These are phyloP conservation scores for Drosophila ochracea DNA, from an alignment of 2,888 invertebrate species.

Conservation along the genomic window DNA sequence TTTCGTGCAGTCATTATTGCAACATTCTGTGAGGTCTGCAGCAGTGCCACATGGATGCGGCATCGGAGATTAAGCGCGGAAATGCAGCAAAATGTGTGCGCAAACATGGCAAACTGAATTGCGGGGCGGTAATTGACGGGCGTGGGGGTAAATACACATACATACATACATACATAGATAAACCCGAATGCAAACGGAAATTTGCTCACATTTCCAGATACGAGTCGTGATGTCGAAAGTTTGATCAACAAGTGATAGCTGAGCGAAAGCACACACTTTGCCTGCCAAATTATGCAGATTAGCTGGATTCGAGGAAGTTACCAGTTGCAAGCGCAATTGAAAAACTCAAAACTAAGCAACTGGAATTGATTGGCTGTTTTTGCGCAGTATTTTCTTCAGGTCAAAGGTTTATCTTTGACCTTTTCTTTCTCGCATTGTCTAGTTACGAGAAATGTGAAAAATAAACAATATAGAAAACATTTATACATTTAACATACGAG, in stretches of 20 bases:
- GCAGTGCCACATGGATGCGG: constrained; percentile 32
- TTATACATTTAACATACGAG: background rate
- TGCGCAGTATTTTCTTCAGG: background rate
- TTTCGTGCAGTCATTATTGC: constrained; percentile 65
- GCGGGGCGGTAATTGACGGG: background rate
- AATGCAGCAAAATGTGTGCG: constrained; percentile 54
- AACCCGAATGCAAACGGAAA: constrained; percentile 39
- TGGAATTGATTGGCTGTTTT: constrained; percentile 18
- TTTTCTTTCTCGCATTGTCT: background rate
- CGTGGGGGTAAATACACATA: accelerated
- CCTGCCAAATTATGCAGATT: constrained; percentile 73
- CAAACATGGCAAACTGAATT: constrained; percentile 31
- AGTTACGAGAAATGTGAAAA: background rate
- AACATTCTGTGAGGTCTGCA: constrained; percentile 63
- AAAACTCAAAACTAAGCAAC: constrained; percentile 9
- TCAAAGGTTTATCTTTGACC: background rate
- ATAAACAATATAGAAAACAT: background rate
- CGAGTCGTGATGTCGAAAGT: background rate
- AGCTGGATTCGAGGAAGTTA: constrained; percentile 25
- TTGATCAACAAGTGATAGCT: constrained; percentile 58
- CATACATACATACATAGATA: background rate
- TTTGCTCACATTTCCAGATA: constrained; percentile 38
- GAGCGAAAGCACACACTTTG: constrained; percentile 22
- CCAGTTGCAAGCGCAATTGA: constrained; percentile 30
- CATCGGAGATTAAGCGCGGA: constrained; percentile 71